Evolutionary conservation across 2,113 vertebrate species (phyloP).

Genomic region (Pelmatolapia mariae): DNA sequence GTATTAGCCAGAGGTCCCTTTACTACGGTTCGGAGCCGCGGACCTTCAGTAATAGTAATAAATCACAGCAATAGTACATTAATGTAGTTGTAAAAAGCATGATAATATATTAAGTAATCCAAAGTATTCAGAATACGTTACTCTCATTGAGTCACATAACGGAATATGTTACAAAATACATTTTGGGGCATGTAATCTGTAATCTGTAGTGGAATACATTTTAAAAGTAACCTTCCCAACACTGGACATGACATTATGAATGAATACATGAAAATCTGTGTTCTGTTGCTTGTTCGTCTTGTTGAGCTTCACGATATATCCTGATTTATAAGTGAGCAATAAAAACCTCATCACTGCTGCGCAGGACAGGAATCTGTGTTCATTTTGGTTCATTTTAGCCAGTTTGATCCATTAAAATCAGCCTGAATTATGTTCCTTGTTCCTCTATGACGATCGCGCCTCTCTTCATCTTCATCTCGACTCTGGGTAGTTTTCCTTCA

Average conservation of each 20-base stretch:
- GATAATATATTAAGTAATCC: too few relatives aligned
- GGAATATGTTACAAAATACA: too few relatives aligned
- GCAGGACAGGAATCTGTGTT: neutral
- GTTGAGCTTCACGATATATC: neutral
- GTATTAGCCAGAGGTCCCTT: too few relatives aligned
- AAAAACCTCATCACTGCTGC: neutral
- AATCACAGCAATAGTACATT: too few relatives aligned
- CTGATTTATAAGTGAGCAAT: neutral
- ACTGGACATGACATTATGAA: neutral
- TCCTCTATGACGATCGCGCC: neutral
- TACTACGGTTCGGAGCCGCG: too few relatives aligned
- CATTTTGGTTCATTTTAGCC: neutral
- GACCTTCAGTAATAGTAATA: too few relatives aligned
- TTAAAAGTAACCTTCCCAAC: too few relatives aligned
- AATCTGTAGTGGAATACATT: too few relatives aligned
- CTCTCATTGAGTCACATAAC: too few relatives aligned
- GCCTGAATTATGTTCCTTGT: neutral
- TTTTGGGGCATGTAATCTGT: too few relatives aligned
- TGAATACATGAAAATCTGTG: neutral
- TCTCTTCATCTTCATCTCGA: neutral
- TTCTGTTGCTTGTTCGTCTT: neutral
- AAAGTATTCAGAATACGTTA: too few relatives aligned
- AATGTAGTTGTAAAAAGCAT: too few relatives aligned
- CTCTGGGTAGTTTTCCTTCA: neutral
- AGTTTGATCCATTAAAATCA: neutral